These are phyloP conservation scores for Meteorus cinctellus DNA, from an alignment of 2,888 invertebrate genomes.

Conservation along the genomic window DNA sequence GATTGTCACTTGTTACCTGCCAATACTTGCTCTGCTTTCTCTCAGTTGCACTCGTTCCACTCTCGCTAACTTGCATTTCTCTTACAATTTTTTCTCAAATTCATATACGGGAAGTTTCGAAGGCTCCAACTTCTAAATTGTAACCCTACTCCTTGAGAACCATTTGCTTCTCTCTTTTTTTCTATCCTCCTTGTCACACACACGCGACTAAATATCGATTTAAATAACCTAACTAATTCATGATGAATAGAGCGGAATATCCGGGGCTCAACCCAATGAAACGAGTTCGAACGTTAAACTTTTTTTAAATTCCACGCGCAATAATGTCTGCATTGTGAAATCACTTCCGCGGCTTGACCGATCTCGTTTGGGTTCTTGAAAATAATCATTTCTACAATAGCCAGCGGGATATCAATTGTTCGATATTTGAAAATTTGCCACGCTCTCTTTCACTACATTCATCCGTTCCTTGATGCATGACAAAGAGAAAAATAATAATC, in stretches of 20 bases:
- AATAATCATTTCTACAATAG: slow-evolving; percentile 20
- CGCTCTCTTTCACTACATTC: slow-evolving; percentile 1
- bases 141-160: slow-evolving; percentile 73
- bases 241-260: slow-evolving; percentile 28
- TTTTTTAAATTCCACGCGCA: slow-evolving; percentile 33
- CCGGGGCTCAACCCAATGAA: slow-evolving; percentile 30
- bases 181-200: not conserved
- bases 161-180: slow-evolving; percentile 36
- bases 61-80: slow-evolving; percentile 42
- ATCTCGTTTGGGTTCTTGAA: slow-evolving; percentile 11
- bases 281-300: slow-evolving; percentile 23
- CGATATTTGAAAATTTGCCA: slow-evolving; percentile 29
- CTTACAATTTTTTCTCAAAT: slow-evolving; percentile 53
- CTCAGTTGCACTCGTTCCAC: slow-evolving; percentile 20
- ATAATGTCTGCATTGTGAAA: slow-evolving; percentile 44
- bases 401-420: slow-evolving; percentile 27
- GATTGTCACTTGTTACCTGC: slow-evolving; percentile 71
- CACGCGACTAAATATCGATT: slow-evolving; percentile 55
- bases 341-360: slow-evolving; percentile 44
- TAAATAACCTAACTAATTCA: slow-evolving; percentile 49
- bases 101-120: slow-evolving; percentile 61
- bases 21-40: slow-evolving; percentile 51
- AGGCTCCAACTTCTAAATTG: slow-evolving; percentile 54
- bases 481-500: slow-evolving; percentile 7
- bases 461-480: not conserved